Conservation (phyloP, 2,888 invertebrate genomes). For the Criorhina ranunculi region DNA sequence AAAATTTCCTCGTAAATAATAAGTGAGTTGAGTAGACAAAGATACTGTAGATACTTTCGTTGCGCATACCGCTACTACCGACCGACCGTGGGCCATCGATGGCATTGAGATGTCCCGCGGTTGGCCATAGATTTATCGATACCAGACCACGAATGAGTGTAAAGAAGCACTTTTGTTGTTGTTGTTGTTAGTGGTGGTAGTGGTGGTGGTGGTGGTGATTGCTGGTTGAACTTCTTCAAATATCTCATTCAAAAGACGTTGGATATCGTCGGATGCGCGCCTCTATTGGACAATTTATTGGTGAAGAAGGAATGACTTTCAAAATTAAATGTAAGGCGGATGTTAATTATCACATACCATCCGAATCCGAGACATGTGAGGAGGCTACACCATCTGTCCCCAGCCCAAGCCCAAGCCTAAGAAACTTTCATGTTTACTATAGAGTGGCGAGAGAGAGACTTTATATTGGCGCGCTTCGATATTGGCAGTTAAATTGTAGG, state of each 20-base stretch:
- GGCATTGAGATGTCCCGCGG: slow-evolving; percentile 71
- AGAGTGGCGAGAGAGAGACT: not conserved
- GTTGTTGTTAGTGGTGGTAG: slow-evolving; percentile 7
- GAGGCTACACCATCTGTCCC: slow-evolving; percentile 4
- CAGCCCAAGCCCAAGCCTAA: not conserved
- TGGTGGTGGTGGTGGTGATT: too few species aligned
- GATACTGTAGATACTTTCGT: slow-evolving; percentile 39
- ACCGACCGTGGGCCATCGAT: slow-evolving; percentile 13
- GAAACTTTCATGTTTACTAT: slow-evolving; percentile 32
- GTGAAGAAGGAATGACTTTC: slow-evolving; percentile 49
- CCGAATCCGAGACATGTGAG: slow-evolving; percentile 21
- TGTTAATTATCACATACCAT: slow-evolving; percentile 69
- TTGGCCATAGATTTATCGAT: slow-evolving; percentile 58
- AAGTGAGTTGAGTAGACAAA: slow-evolving; percentile 34
- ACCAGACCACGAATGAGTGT: slow-evolving; percentile 29
- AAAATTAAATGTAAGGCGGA: slow-evolving; percentile 65
- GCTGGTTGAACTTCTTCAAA: slow-evolving; percentile 57
- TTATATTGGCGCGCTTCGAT: slow-evolving; percentile 49
- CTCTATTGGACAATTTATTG: slow-evolving; percentile 13
- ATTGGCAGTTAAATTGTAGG: slow-evolving; percentile 58
- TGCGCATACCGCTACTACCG: not conserved
- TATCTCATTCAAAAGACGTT: slow-evolving; percentile 51
- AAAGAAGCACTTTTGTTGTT: slow-evolving; percentile 19
- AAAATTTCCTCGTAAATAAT: slow-evolving; percentile 65
- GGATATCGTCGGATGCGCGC: not conserved